A percentile compares a stretch with the other conserved stretches of the same genome.
phyloP scores from a whole-genome alignment of 2,797 vertebrate species.

The Oophaga sylvatica region DNA sequence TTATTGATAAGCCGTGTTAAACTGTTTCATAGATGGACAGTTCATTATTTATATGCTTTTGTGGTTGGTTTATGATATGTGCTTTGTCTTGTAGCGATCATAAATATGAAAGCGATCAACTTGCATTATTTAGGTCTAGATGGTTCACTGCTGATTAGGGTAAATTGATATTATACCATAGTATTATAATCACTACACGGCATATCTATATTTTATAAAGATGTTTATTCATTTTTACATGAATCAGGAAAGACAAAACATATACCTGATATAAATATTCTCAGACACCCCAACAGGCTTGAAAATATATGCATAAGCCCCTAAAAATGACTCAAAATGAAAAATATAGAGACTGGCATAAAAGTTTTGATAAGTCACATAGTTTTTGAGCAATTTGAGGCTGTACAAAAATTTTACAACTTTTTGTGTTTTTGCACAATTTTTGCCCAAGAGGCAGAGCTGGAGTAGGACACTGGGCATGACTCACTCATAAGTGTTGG shows the following conservation, averaged over 20 bases:
- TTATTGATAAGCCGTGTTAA: constrained; percentile 37
- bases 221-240: not conserved
- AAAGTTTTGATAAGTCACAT: no score
- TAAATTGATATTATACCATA: not conserved
- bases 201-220: constrained; percentile 17
- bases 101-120: constrained; percentile 44
- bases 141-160: constrained; percentile 19
- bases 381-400: no score
- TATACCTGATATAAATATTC: not conserved
- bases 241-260: not conserved
- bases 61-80: constrained; percentile 28
- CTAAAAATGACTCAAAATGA: no score
- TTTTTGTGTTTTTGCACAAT: no score
- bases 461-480: no score
- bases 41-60: constrained; percentile 50
- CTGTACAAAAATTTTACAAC: no score
- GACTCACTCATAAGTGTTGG: no score
- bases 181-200: not conserved
- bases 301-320: no score
- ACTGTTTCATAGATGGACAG: constrained; percentile 45
- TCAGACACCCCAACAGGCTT: not conserved
- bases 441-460: no score
- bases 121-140: constrained; percentile 40
- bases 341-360: no score
- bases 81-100: constrained; percentile 44